A percentile compares a stretch with the other conserved stretches of the same genome.
Evolutionary conservation across 2,797 vertebrate species (phyloP).

Genomic region (Sarcophilus harrisii): DNA sequence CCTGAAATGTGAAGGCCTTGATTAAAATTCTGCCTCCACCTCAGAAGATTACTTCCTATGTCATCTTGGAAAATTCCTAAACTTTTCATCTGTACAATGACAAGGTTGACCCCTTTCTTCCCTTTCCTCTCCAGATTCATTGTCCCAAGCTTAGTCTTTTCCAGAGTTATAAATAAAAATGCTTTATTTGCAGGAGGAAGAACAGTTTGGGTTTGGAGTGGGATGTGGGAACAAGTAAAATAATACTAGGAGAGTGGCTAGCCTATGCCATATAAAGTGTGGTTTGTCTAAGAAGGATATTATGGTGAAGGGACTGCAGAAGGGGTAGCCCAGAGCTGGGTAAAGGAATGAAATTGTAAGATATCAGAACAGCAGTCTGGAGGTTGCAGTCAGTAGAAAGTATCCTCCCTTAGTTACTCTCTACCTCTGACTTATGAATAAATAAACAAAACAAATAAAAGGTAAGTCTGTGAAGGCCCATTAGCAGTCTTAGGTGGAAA

Average conservation of each 20-base stretch:
- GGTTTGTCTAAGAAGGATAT: background rate
- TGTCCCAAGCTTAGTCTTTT: background rate
- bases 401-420: background rate
- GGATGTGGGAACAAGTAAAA: background rate
- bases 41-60: background rate
- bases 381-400: background rate
- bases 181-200: background rate
- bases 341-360: background rate
- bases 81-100: constrained; percentile 19
- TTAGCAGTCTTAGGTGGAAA: background rate
- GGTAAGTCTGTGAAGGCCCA: background rate
- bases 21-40: constrained; percentile 23
- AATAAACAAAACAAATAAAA: background rate
- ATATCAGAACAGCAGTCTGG: background rate
- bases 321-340: background rate
- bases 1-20: fast-evolving
- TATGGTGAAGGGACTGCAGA: background rate
- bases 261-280: background rate
- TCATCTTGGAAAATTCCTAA: constrained; percentile 2
- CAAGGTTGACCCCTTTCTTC: background rate
- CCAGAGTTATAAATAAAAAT: background rate
- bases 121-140: background rate
- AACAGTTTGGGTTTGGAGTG: background rate
- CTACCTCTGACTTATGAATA: background rate
- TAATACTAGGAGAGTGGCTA: background rate